Evolutionary conservation across 2,797 vertebrate genomes (phyloP), one percentile per base, ranked within the genome.

Genomic region (Hyperoplus immaculatus): DNA sequence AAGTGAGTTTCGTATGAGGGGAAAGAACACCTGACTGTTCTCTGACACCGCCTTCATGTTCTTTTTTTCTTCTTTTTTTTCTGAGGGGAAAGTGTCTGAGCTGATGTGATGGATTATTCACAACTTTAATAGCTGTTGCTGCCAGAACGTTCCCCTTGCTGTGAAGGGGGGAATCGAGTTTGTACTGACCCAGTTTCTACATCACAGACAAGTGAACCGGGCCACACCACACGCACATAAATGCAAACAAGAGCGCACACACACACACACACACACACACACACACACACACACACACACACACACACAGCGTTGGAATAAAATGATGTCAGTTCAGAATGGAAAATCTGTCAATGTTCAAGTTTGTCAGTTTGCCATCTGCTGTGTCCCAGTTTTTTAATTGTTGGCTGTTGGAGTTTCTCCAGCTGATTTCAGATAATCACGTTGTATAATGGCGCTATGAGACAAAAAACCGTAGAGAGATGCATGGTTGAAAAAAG

Each of bases 161-260:
- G 75, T 75, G 83, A 71, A 29, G 65, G 11, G 43, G 83, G 87
- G 88, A 86, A 83, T 47, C 61, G 75, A 77, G 80, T 85, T 82
- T 72, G 85, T 82, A 75, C 72, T 93, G 93, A 92, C 92, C 93
- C 93, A 95, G 73, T 93, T 94, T 86, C 68, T 38, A 54, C 57
- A 78, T 77, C 72, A 85, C 74, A 84, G 60, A 81, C 42, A 18
- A 51, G 67, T 16, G 55, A 29, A 29, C 29, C 58, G 72, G 1
- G 2, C 77, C 64, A n/a, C 4, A 4, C 21, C 21, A 29, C 60
- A 38, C 16, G 36, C 64, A 64, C 73, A 53, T 46, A 47, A 29
- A 65, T 18, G 66, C 69, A 63, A 65, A 73, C 63, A 61, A 8
- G 64, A 29, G 16, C 21, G 12, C 29, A 10, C n/a, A 53, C 7